Evolutionary conservation across 2,113 vertebrate species (phyloP).

Genomic region (Circaetus cinerascens): DNA sequence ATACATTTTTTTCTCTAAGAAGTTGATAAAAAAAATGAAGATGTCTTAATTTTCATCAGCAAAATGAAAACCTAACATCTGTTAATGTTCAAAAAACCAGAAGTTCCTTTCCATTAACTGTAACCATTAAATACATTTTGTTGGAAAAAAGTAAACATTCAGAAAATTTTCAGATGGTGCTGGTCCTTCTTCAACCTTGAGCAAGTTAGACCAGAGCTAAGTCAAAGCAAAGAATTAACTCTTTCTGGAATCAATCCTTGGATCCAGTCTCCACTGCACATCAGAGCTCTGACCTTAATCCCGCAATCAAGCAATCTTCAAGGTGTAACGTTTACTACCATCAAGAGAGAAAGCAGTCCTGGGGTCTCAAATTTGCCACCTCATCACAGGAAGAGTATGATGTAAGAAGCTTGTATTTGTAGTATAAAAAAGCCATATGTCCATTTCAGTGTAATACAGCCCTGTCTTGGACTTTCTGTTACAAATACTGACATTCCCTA

Average conservation of each 20-base stretch:
- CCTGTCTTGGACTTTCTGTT: not conserved
- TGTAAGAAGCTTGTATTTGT: not conserved
- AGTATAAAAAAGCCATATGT: not conserved
- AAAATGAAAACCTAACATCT: not conserved
- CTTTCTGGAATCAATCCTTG: not conserved
- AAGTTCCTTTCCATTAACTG: not conserved
- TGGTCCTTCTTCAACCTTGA: not conserved
- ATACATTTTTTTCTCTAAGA: not conserved
- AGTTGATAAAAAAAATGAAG: not conserved
- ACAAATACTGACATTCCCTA: not conserved
- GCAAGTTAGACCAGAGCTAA: not conserved
- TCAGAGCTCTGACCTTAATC: not conserved
- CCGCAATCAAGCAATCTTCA: not conserved
- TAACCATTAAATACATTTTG: not conserved
- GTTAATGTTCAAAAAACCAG: not conserved
- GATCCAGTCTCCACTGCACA: not conserved
- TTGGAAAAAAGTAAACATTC: not conserved
- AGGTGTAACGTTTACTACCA: not conserved
- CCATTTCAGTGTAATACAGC: not conserved
- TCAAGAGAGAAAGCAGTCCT: not conserved
- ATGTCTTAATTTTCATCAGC: not conserved
- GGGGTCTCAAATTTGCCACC: not conserved
- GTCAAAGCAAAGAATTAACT: not conserved
- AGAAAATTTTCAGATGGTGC: not conserved
- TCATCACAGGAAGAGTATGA: not conserved